phyloP scores from a whole-genome alignment of 2,888 invertebrate species.

The Platycheirus rosarum region DNA sequence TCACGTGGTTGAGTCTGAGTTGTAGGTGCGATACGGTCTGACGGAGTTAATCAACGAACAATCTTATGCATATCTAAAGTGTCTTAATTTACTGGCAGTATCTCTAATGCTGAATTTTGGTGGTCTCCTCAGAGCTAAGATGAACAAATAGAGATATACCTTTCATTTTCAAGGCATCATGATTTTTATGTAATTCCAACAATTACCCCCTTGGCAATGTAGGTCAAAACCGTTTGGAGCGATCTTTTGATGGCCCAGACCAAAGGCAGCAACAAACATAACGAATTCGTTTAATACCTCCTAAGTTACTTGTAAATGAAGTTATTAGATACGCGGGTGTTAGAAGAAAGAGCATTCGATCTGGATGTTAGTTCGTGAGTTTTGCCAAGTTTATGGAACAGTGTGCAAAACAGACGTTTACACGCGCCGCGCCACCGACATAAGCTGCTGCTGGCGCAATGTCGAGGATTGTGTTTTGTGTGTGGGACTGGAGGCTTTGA shows the following conservation, averaged over 20 bases:
- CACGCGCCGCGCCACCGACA: not conserved
- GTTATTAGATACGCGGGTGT: constrained; percentile 54
- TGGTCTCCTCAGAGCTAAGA: constrained; percentile 5
- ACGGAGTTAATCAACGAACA: constrained; percentile 56
- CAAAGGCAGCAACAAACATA: not conserved
- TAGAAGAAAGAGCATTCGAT: constrained; percentile 44
- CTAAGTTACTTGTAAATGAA: constrained; percentile 36
- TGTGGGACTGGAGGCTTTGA: constrained; percentile 33
- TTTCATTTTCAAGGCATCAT: constrained; percentile 19
- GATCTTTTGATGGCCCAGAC: constrained; percentile 23
- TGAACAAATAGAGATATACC: not conserved
- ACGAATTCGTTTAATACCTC: not conserved
- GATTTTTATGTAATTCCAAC: constrained; percentile 8
- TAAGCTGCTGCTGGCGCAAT: constrained; percentile 12
- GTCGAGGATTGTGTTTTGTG: constrained; percentile 13
- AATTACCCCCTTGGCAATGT: constrained; percentile 39
- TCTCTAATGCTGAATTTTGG: constrained; percentile 41
- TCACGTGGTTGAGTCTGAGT: constrained; percentile 20
- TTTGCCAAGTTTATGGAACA: constrained; percentile 15
- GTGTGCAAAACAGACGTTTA: constrained; percentile 20
- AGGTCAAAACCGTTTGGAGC: constrained; percentile 41
- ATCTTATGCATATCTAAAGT: constrained; percentile 71
- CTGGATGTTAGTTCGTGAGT: constrained; percentile 43
- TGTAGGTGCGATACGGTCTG: constrained; percentile 65
- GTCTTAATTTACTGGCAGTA: constrained; percentile 67